Conservation (phyloP, 2,113 vertebrate genomes). For the Glareola pratincola region DNA sequence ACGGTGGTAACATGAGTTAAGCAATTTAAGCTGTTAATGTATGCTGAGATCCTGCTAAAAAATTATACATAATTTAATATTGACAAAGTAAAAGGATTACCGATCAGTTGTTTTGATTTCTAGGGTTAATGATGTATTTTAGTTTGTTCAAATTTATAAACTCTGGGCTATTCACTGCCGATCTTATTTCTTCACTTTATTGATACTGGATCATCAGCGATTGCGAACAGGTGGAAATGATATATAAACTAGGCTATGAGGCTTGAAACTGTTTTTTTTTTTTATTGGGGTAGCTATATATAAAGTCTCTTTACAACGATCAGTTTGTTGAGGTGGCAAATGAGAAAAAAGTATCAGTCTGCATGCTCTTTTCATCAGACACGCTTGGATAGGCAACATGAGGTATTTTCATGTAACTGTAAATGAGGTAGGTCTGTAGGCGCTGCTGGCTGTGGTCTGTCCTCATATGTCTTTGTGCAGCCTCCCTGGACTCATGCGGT, state of each 20-base stretch:
- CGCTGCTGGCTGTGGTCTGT: background rate
- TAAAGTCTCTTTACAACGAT: background rate
- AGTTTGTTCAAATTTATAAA: background rate
- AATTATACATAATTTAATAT: background rate
- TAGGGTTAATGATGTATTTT: background rate
- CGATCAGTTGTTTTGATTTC: background rate
- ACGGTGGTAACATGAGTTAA: background rate
- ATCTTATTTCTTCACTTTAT: background rate
- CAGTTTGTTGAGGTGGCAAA: background rate
- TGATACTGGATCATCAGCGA: background rate
- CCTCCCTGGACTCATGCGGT: background rate
- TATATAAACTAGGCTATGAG: background rate
- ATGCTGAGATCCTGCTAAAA: background rate
- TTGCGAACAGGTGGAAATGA: background rate
- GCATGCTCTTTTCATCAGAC: background rate
- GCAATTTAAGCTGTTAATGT: background rate
- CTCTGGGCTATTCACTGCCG: background rate
- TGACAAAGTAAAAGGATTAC: background rate
- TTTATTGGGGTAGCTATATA: background rate
- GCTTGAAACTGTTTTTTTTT: background rate
- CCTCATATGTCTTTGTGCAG: background rate
- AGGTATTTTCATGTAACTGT: background rate
- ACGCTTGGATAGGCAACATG: accelerated
- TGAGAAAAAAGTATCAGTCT: background rate
- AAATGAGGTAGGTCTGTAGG: background rate